A percentile compares a stretch with the other conserved stretches of the same genome.
These are phyloP conservation scores for Phanerotoma sp. DNA, from an alignment of 2,888 invertebrate species.

Conservation along the genomic window DNA sequence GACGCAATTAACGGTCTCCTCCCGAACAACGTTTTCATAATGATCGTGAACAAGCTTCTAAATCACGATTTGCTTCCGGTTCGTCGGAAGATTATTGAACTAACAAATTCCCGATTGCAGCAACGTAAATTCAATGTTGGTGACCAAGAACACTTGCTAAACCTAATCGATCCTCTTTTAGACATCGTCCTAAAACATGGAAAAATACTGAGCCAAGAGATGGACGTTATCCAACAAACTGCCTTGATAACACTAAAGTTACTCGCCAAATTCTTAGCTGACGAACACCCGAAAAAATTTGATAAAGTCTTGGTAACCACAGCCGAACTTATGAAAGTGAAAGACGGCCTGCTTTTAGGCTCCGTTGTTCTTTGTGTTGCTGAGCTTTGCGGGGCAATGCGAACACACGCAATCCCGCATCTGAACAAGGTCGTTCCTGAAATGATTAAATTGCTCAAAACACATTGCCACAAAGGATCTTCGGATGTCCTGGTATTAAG, in stretches of 20 bases:
- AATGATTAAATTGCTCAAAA: slow-evolving; percentile 66
- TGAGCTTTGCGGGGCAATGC: slow-evolving; percentile 74
- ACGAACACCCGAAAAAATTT: slow-evolving; percentile 69
- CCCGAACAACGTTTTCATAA: slow-evolving; percentile 76
- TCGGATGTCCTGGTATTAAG: slow-evolving; percentile 70
- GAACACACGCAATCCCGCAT: slow-evolving; percentile 72
- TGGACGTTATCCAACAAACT: slow-evolving; percentile 76
- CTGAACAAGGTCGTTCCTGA: slow-evolving; percentile 81
- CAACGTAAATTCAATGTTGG: slow-evolving; percentile 64
- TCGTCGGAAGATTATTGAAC: slow-evolving; percentile 78
- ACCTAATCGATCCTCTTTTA: slow-evolving; percentile 65
- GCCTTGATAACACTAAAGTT: slow-evolving; percentile 81
- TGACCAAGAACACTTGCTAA: slow-evolving; percentile 60
- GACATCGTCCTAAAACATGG: slow-evolving; percentile 63
- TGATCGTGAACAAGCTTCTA: slow-evolving; percentile 73
- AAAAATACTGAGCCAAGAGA: slow-evolving; percentile 61
- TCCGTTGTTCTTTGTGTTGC: slow-evolving; percentile 76
- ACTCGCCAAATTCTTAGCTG: slow-evolving; percentile 72
- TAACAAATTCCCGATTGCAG: slow-evolving; percentile 80
- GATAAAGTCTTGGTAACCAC: slow-evolving; percentile 67
- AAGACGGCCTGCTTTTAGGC: slow-evolving; percentile 67
- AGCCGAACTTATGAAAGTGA: slow-evolving; percentile 64
- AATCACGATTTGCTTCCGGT: slow-evolving; percentile 72
- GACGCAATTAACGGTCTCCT: slow-evolving; percentile 80
- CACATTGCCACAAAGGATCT: slow-evolving; percentile 63